Base-by-base conservation (phyloP, 2,888 invertebrate genomes). In the Microdon myrmicae region DNA sequence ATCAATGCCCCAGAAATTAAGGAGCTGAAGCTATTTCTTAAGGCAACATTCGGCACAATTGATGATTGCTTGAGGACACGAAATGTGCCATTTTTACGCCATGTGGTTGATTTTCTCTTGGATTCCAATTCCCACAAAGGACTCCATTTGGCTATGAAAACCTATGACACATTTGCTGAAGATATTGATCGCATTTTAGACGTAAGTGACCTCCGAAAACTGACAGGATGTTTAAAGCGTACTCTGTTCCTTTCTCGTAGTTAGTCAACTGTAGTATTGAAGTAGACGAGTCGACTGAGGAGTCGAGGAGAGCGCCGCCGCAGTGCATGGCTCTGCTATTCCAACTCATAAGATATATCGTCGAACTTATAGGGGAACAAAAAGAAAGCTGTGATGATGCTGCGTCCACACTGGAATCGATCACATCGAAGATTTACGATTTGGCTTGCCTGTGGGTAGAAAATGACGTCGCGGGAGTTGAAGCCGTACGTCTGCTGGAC, bases 1-100 rank as follows among this genome's bases (percentile, higher is more conserved):
- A 74, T 75, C n/a, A 71, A 74, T 31, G 68, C 73, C 2, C 69
- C 73, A 1, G 74, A 76, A 34, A 70, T 71, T 37, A 71, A 70
- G 2, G 77, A 79, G 10, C 28, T 79, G 51, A 72, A 75, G 49
- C 67, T 71, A 1, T 78, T 79, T 31, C 53, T 79, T 39, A 74
- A 74, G 13, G 73, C 75, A 3, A 73, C 75, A 16, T 75, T 79
- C 17, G 73, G 73, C 0, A 72, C 75, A 17, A 68, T 77, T 2
- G 71, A 71, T 16, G 74, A 76, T 7, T 77, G 75, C 54, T 68
- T 78, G 1, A 73, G 74, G 59, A 68, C 70, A 19, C 76, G 74
- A 72, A 75, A 78, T 60, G 75, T 77, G 6, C 75, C 78, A 1
- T 73, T 78, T 37, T 32, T 79, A 41, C 68, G 74, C 6, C 79